These are phyloP conservation scores for Caradrina kadenii DNA, from an alignment of 2,888 invertebrate genomes.

Conservation along the genomic window DNA sequence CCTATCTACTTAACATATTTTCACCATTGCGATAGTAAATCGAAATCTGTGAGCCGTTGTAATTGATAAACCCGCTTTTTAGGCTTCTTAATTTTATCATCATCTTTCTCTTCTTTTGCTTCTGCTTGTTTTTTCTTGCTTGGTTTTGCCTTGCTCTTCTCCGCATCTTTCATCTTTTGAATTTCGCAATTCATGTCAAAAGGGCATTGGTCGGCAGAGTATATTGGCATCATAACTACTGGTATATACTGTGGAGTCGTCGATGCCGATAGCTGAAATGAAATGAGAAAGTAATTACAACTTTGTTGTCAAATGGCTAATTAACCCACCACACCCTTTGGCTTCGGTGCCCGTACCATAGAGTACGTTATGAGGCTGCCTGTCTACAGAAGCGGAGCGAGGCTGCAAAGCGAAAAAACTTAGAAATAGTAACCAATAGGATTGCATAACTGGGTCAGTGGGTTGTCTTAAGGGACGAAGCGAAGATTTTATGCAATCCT, in stretches of 20 bases:
- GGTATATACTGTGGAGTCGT: conserved; percentile 79
- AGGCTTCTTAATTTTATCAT: conserved; percentile 71
- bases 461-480: no score
- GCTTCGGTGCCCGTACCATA: no score
- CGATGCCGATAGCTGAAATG: conserved; percentile 67
- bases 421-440: no score
- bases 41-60: conserved; percentile 84
- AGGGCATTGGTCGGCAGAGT: conserved; percentile 81
- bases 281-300: background rate
- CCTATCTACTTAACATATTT: background rate
- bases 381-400: no score
- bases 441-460: no score
- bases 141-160: conserved; percentile 58
- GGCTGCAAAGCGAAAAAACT: no score
- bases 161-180: conserved; percentile 74
- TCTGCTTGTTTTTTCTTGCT: conserved; percentile 65
- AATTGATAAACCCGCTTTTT: conserved; percentile 81
- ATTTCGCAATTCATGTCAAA: conserved; percentile 83
- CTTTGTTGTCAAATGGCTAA: no score
- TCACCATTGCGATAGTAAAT: conserved; percentile 85
- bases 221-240: conserved; percentile 86
- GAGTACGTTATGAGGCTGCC: no score
- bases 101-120: conserved; percentile 72
- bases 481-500: no score
- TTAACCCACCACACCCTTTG: no score